Evolutionary conservation across 2,797 vertebrate species (phyloP).

Genomic region (Trachops cirrhosus): DNA sequence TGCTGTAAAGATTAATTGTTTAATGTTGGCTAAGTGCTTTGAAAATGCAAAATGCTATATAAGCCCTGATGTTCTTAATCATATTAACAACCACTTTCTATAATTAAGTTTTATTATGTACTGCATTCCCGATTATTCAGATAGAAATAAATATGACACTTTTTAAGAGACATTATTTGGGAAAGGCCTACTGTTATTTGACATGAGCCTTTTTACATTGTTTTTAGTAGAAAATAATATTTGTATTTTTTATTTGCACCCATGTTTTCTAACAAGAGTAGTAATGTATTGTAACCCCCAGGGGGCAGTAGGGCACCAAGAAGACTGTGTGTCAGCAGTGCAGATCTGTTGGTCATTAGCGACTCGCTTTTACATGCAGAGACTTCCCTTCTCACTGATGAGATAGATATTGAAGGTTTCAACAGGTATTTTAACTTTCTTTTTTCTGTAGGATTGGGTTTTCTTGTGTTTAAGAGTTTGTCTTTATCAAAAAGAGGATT

Average conservation of each 20-base stretch:
- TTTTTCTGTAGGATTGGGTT: neutral
- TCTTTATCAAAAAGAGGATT: neutral
- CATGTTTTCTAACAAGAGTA: constrained; percentile 26
- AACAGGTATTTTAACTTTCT: constrained; percentile 8
- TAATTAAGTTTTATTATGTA: constrained; percentile 55
- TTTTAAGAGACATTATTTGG: neutral
- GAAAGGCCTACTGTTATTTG: neutral
- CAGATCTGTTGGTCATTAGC: constrained; percentile 20
- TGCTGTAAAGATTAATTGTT: constrained; percentile 56
- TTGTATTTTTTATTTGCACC: neutral
- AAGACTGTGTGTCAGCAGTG: neutral
- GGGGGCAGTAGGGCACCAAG: constrained; percentile 55
- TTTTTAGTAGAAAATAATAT: constrained; percentile 26
- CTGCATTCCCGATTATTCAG: constrained; percentile 30
- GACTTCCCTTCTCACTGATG: constrained; percentile 15
- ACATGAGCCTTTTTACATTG: neutral
- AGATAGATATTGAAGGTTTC: neutral
- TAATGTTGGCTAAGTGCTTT: constrained; percentile 61
- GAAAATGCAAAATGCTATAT: constrained; percentile 30
- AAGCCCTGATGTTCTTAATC: constrained; percentile 46
- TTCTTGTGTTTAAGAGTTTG: constrained; percentile 8
- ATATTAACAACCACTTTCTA: constrained; percentile 56
- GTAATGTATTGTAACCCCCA: neutral
- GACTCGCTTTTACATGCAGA: neutral
- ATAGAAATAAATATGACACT: neutral